Evolutionary conservation across 2,113 vertebrate genomes (phyloP).

Genomic region (Hypanus sabinus): DNA sequence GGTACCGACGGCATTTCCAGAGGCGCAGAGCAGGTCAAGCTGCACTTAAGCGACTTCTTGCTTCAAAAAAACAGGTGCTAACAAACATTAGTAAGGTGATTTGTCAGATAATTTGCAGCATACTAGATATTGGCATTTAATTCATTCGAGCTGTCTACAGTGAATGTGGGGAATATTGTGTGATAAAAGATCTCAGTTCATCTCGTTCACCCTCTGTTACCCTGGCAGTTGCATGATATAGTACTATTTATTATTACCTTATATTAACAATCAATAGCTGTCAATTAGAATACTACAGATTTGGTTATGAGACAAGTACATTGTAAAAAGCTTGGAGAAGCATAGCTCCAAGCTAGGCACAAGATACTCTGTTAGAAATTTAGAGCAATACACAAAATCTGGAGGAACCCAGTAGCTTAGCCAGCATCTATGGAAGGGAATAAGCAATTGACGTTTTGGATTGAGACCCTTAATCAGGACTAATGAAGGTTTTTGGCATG

Average conservation of each 20-base stretch:
- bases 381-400: too few relatives aligned
- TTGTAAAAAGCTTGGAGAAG: not conserved
- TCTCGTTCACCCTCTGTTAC: not conserved
- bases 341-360: not conserved
- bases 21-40: slow-evolving; percentile 49
- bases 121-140: not conserved
- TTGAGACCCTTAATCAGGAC: too few relatives aligned
- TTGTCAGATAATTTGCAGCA: not conserved
- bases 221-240: not conserved
- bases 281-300: not conserved
- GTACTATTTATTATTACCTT: too few relatives aligned
- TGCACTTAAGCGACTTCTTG: slow-evolving; percentile 54
- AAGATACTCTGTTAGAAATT: too few relatives aligned
- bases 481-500: too few relatives aligned
- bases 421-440: too few relatives aligned
- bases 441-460: too few relatives aligned
- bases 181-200: not conserved
- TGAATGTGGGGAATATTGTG: not conserved
- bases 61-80: slow-evolving; percentile 66
- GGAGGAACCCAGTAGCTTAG: too few relatives aligned
- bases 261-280: not conserved
- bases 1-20: slow-evolving; percentile 69
- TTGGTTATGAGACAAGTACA: not conserved
- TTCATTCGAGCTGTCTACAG: not conserved
- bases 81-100: not conserved